These are phyloP conservation scores for Pogoniulus pusillus DNA, from an alignment of 2,797 vertebrate species.

Conservation along the genomic window DNA sequence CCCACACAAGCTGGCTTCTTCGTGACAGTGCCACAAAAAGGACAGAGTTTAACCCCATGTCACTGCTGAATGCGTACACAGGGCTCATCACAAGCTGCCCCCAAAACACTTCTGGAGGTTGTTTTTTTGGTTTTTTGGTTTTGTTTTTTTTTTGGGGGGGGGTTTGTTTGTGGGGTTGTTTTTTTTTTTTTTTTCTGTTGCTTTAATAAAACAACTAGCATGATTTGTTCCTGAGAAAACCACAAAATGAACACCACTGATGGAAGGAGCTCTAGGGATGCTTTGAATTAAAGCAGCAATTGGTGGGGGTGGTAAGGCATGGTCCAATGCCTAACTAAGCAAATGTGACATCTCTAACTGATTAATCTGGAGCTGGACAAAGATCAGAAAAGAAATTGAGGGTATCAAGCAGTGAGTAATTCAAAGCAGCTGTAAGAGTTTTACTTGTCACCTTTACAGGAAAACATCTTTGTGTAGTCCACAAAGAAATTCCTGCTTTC, in stretches of 20 bases:
- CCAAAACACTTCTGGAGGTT: not conserved
- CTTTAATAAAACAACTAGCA: not conserved
- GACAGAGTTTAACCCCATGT: not conserved
- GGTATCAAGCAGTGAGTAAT: not conserved
- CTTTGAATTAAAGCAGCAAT: slow-evolving; percentile 18
- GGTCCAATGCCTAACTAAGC: not conserved
- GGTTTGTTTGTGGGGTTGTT: no score
- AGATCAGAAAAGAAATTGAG: not conserved
- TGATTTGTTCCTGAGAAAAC: not conserved
- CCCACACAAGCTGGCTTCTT: not conserved
- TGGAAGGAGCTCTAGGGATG: not conserved
- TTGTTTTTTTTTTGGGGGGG: not conserved
- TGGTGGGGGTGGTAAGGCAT: not conserved
- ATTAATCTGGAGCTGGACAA: not conserved
- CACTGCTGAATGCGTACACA: not conserved
- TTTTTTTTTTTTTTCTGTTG: not conserved
- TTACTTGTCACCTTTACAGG: not conserved
- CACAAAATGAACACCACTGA: not conserved
- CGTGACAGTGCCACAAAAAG: not conserved
- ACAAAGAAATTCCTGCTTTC: not conserved
- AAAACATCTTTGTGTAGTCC: not conserved
- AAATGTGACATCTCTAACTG: not conserved
- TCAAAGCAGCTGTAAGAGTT: not conserved
- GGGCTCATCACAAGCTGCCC: not conserved
- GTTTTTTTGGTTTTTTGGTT: not conserved